phyloP scores from a whole-genome alignment of 2,888 invertebrate genomes.

The Anoplius nigerrimus region DNA sequence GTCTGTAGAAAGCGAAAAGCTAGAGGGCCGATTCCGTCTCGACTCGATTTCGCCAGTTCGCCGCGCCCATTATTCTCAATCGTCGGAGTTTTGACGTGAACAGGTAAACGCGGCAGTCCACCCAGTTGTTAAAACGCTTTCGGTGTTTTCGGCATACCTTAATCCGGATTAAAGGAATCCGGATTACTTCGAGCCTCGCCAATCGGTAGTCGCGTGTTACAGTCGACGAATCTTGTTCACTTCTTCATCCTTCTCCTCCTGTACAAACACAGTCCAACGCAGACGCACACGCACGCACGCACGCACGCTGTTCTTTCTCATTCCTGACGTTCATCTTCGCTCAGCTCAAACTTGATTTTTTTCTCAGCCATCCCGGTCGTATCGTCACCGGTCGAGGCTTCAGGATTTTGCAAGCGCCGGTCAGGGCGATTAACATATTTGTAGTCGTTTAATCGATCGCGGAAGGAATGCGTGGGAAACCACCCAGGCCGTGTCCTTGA shows the following conservation, averaged over 20 bases:
- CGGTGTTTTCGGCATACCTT: conserved; percentile 69
- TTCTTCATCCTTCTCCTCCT: no score
- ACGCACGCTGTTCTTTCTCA: no score
- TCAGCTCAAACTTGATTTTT: no score
- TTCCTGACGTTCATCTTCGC: no score
- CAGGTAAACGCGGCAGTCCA: conserved; percentile 34
- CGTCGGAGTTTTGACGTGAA: no score
- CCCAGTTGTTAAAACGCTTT: conserved; percentile 70
- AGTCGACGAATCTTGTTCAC: conserved; percentile 13
- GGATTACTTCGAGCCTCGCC: conserved; percentile 66
- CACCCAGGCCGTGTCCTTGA: conserved; percentile 46
- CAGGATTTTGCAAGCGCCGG: neutral
- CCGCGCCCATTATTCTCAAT: no score
- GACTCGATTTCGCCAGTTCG: neutral
- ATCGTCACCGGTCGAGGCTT: no score
- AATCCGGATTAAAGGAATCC: conserved; percentile 60
- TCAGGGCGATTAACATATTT: conserved; percentile 42
- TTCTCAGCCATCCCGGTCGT: no score
- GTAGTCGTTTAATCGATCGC: conserved; percentile 44
- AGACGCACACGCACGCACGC: no score
- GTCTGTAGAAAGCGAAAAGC: neutral
- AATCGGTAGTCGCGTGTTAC: conserved; percentile 50
- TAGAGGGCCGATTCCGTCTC: neutral
- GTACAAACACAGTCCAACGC: no score
- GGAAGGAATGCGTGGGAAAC: conserved; percentile 20